Evolutionary conservation across 2,797 vertebrate genomes (phyloP), one percentile per base, ranked within the genome.

Genomic region (Coregonus ussuriensis): DNA sequence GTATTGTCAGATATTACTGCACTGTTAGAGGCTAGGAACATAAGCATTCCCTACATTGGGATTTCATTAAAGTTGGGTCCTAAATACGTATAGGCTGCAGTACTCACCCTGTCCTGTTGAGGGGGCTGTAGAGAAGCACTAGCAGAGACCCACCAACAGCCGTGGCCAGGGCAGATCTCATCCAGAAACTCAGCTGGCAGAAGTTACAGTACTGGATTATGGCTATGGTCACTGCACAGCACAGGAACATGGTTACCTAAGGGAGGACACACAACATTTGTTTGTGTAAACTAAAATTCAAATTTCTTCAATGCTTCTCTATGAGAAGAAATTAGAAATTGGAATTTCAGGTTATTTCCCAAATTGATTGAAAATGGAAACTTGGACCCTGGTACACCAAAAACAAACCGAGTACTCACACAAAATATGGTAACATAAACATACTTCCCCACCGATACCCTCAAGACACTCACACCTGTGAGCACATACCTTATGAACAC

Each of bases 111-210:
- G 92, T 84, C 1, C 93, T 95, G 82, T 93, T 95, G 85, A 96
- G 80, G 77, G 96, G 94, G 89, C 95, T 72, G 82, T 96, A 96
- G 79, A 99, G 93, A 88, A 98, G 83, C 77, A 97, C 90, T 79
- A 99, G 92, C 13, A 97, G 71, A 75, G 94, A 86, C 0, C 93
- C 93, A 37, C 97, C 98, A 0, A 96, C 93, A 0, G 94, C 87
- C 0, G 97, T 98, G 73, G 97, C 97, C 77, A 99, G 84, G 31
- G 95, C 91, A 0, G 98, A 99, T 35, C 97, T 94, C 96, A 99
- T 97, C 98, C 98, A 99, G 86, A 97, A 99, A 90, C 98, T 99
- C 37, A 99, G 95, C 93, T 99, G 98, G 91, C 97, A 99, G 93
- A 99, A 99, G 94, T 98, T 99, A 86, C 97, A 99, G 89, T 97